Conservation (phyloP, 2,888 invertebrate genomes). For the Tanytarsus gracilentus region DNA sequence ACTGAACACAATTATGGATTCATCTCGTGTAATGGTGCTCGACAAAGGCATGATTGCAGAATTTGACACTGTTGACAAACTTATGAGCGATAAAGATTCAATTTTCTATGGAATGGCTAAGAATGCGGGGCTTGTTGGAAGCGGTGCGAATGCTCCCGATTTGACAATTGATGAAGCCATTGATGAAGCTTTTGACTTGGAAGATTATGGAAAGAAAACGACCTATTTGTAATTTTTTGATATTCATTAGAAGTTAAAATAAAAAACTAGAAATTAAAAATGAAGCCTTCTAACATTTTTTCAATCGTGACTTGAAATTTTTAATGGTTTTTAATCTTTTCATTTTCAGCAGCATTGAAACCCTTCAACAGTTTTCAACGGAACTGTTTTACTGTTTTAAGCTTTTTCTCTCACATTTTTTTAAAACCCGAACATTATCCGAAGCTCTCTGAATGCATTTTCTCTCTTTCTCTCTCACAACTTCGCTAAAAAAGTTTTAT, state of each 20-base stretch:
- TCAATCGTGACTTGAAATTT: too few species aligned
- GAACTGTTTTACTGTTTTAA: too few species aligned
- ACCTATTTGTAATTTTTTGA: not conserved
- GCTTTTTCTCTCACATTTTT: too few species aligned
- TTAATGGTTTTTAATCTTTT: too few species aligned
- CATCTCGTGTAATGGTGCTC: slow-evolving; percentile 69
- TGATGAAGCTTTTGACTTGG: slow-evolving; percentile 16
- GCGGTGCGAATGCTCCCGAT: not conserved
- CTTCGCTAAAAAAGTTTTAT: too few species aligned
- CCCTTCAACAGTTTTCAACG: too few species aligned
- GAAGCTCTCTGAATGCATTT: too few species aligned
- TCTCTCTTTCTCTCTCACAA: too few species aligned
- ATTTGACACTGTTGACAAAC: slow-evolving; percentile 62
- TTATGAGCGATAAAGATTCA: slow-evolving; percentile 58
- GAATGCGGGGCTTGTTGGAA: slow-evolving; percentile 70
- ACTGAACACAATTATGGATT: slow-evolving; percentile 89
- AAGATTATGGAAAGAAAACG: slow-evolving; percentile 14
- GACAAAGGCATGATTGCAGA: slow-evolving; percentile 69
- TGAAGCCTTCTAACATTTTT: too few species aligned
- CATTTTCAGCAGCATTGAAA: too few species aligned
- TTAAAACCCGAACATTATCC: too few species aligned
- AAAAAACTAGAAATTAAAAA: not conserved
- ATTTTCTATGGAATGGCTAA: slow-evolving; percentile 78
- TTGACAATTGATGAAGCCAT: slow-evolving; percentile 22
- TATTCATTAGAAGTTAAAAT: not conserved